Evolutionary conservation across 2,888 invertebrate species (phyloP).

Genomic region (Ctenicera cuprea): DNA sequence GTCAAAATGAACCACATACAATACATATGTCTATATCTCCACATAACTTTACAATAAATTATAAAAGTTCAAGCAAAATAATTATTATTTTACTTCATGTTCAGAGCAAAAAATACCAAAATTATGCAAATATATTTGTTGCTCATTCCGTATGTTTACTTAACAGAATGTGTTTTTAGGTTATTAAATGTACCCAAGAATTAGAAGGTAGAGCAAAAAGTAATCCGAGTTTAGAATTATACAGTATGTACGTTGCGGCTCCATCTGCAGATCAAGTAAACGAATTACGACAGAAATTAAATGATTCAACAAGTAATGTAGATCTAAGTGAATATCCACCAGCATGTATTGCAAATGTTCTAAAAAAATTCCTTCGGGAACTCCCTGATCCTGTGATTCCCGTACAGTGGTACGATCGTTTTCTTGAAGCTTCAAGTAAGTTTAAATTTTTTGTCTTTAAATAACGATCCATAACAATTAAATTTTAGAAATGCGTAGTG

Average conservation of each 20-base stretch:
- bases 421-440: conserved; percentile 76
- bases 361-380: conserved; percentile 84
- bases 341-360: conserved; percentile 76
- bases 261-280: conserved; percentile 77
- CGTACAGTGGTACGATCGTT: conserved; percentile 82
- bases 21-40: too few relatives aligned
- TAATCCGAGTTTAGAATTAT: conserved; percentile 76
- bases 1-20: too few relatives aligned
- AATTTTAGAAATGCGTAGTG: conserved; percentile 71
- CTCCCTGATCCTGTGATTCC: conserved; percentile 86
- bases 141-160: background rate
- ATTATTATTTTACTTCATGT: too few relatives aligned
- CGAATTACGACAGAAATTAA: conserved; percentile 75
- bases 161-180: conserved; percentile 40
- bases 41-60: too few relatives aligned
- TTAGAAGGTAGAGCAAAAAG: conserved; percentile 77
- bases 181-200: conserved; percentile 76
- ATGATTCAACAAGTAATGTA: conserved; percentile 70
- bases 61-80: too few relatives aligned
- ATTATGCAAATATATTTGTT: too few relatives aligned
- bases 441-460: conserved; percentile 36
- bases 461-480: background rate
- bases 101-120: too few relatives aligned
- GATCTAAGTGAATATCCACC: conserved; percentile 74
- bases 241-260: conserved; percentile 80